Evolutionary conservation across 1,140 invertebrate genomes (phyloP), one percentile per base, ranked within the genome.

Genomic region (Thaumatotibia leucotreta): DNA sequence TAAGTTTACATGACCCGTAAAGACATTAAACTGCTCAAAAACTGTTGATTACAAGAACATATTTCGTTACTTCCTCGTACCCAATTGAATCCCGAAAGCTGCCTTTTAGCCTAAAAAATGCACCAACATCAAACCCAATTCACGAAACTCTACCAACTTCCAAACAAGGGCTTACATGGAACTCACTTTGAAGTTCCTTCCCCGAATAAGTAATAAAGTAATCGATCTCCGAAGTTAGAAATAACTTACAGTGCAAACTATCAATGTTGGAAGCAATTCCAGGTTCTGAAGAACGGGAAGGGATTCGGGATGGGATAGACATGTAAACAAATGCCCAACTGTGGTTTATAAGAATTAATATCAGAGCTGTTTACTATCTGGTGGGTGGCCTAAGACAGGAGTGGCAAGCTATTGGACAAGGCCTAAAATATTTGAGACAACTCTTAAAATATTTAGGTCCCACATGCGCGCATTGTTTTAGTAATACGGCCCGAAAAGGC

Each of bases 341-440:
- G 27, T 31, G 2, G 27, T 58, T 58, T 14, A 31, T 58, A 58
- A 58, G 52, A 58, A 58, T 58, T 58, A 58, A 58, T 58, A 58
- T 45, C 52, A 31, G 11, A 39, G 39, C 39, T 17, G 39, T 49
- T 49, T 49, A 54, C 23, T 24, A 10, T 29, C n/a, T 27, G 23
- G 9, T 27, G 11, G 29, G 24, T 58, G 52, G 23, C 14, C 4
- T 27, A 58, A 31, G 52, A 6, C 8, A 29, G 11, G 29, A 58
- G 27, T 10, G n/a, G 39, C 14, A n/a, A n/a, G n/a, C n/a, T n/a
- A n/a, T n/a, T n/a, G n/a, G n/a, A n/a, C n/a, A n/a, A n/a, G n/a
- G n/a, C n/a, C n/a, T n/a, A n/a, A n/a, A n/a, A n/a, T n/a, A n/a
- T n/a, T n/a, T n/a, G n/a, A n/a, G n/a, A n/a, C n/a, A n/a, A n/a